Evolutionary conservation across 2,113 vertebrate species (phyloP).

Genomic region (Chinchilla lanigera): DNA sequence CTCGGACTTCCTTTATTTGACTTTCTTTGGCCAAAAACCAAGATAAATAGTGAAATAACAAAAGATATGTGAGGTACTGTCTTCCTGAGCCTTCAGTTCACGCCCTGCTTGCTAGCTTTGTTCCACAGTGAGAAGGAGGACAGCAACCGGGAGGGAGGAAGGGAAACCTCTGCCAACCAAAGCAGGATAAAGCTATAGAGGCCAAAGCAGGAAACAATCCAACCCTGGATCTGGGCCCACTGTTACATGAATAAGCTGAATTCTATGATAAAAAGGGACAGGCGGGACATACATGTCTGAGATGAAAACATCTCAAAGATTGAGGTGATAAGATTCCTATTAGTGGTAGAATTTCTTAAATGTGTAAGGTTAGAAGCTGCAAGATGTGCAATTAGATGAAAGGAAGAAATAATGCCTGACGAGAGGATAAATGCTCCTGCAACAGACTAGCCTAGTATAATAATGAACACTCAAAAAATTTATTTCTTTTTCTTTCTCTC

Average conservation of each 20-base stretch:
- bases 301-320: slow-evolving; percentile 1
- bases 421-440: not conserved
- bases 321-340: not conserved
- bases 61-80: not conserved
- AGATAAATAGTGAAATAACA: slow-evolving; percentile 13
- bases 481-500: not conserved
- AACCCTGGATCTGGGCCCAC: not conserved
- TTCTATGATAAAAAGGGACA: not conserved
- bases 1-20: slow-evolving; percentile 55
- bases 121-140: not conserved
- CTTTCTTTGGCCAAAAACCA: slow-evolving; percentile 25
- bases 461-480: not conserved
- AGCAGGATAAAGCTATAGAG: not conserved
- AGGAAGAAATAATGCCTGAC: not conserved
- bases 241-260: not conserved
- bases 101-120: not conserved
- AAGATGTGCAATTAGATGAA: not conserved
- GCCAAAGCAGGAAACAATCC: not conserved
- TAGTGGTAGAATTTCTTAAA: not conserved
- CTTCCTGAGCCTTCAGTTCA: not conserved
- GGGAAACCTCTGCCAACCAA: not conserved
- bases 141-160: fast-evolving
- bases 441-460: not conserved
- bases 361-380: not conserved
- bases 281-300: not conserved